Evolutionary conservation across 2,113 vertebrate genomes (phyloP).

Genomic region (Xenotilapia leptura): DNA sequence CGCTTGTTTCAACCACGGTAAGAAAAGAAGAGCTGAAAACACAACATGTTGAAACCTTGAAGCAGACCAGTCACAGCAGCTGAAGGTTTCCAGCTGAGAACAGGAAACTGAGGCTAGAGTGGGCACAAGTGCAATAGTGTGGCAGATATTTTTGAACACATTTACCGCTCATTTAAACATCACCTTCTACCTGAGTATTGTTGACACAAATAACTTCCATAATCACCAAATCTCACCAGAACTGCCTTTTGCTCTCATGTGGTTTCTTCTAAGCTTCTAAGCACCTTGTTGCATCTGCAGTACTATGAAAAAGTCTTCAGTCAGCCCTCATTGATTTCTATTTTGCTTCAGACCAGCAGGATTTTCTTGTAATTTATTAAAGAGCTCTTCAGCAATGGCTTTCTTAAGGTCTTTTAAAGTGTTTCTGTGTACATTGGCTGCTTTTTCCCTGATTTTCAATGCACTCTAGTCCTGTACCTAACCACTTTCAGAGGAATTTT

Average conservation of each 20-base stretch:
- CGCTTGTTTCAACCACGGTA: fast-evolving
- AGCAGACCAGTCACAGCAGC: background rate
- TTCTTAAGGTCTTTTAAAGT: background rate
- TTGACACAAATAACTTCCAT: background rate
- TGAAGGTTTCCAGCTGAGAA: background rate
- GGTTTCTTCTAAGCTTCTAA: background rate
- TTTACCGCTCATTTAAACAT: background rate
- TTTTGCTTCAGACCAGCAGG: background rate
- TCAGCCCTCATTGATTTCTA: background rate
- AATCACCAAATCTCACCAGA: background rate
- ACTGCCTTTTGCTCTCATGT: background rate
- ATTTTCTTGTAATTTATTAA: background rate
- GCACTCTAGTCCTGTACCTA: background rate
- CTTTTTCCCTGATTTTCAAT: background rate
- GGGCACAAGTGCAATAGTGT: background rate
- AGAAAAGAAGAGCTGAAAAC: background rate
- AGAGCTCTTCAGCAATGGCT: background rate
- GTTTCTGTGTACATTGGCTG: background rate
- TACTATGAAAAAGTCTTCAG: background rate
- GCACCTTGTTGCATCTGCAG: background rate
- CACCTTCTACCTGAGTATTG: background rate
- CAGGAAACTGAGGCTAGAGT: background rate
- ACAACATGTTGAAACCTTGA: background rate
- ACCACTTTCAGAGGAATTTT: background rate
- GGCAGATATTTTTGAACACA: background rate